Percentiles rank a stretch among this genome's conserved stretches.
phyloP scores from a whole-genome alignment of 1,140 invertebrate genomes.

The Drosophila punjabiensis region DNA sequence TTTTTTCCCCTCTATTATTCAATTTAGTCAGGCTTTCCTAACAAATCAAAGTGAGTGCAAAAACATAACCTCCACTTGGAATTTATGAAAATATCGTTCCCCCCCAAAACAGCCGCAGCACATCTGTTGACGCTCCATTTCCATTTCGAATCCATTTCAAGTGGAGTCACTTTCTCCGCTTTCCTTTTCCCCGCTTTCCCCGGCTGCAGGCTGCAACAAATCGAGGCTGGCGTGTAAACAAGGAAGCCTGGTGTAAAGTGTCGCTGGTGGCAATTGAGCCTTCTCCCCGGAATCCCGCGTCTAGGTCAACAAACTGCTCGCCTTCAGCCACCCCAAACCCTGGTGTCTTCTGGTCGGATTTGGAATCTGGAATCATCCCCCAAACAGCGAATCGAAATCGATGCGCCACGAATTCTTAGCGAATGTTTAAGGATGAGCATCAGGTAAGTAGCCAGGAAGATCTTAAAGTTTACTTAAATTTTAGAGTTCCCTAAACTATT shows the following conservation, averaged over 20 bases:
- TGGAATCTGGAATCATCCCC: slow-evolving; percentile 27
- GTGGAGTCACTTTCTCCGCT: slow-evolving; percentile 72
- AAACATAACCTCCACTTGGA: slow-evolving; percentile 22
- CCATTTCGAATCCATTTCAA: slow-evolving; percentile 73
- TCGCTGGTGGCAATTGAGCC: slow-evolving; percentile 77
- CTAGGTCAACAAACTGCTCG: slow-evolving; percentile 75
- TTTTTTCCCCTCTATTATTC: no score
- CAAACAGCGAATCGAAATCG: slow-evolving; percentile 36
- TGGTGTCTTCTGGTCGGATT: not conserved
- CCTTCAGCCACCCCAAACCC: slow-evolving; percentile 10
- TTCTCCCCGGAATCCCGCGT: slow-evolving; percentile 34
- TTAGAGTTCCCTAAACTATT: not conserved
- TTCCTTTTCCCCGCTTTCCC: slow-evolving; percentile 4
- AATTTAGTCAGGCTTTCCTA: slow-evolving; percentile 6
- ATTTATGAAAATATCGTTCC: slow-evolving; percentile 39
- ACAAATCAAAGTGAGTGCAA: slow-evolving; percentile 65
- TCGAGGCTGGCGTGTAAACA: slow-evolving; percentile 68
- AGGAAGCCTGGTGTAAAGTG: slow-evolving; percentile 73
- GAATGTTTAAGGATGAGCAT: slow-evolving; percentile 41
- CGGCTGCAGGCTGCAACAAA: slow-evolving; percentile 34
- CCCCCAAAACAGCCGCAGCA: slow-evolving; percentile 17
- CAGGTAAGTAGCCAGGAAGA: not conserved
- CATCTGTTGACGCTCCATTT: slow-evolving; percentile 78
- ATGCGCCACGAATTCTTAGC: slow-evolving; percentile 15
- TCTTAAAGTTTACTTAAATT: not conserved